These are phyloP conservation scores for Tethya wilhelma DNA, from an alignment of 37 sponge, comb jelly and placozoan genomes.

Conservation along the genomic window DNA sequence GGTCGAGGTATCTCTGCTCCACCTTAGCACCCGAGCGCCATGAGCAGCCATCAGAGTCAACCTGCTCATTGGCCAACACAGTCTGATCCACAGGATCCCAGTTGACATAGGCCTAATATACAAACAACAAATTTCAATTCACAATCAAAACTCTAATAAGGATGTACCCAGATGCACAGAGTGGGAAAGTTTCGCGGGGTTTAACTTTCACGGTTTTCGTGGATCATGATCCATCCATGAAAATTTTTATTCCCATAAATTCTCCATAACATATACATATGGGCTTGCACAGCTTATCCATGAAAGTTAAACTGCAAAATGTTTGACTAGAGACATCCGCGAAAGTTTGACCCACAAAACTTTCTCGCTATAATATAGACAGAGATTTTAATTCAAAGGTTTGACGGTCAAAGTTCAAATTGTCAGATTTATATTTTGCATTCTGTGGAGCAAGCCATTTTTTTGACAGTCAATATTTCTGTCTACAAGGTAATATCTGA, in stretches of 20 bases:
- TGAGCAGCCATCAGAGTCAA: slow-evolving; percentile 77
- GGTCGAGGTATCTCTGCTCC: slow-evolving; percentile 64
- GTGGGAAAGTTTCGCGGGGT: too few relatives aligned
- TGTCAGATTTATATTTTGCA: too few relatives aligned
- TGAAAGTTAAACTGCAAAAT: too few relatives aligned
- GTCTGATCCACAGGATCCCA: slow-evolving; percentile 95
- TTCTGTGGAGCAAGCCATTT: neutral
- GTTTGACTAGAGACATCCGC: too few relatives aligned
- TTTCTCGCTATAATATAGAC: neutral
- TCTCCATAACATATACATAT: neutral
- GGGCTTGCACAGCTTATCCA: too few relatives aligned
- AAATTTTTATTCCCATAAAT: neutral
- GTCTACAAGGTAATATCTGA: too few relatives aligned
- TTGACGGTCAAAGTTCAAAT: too few relatives aligned
- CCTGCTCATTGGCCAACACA: slow-evolving; percentile 93
- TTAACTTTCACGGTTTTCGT: too few relatives aligned
- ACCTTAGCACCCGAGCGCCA: slow-evolving; percentile 90
- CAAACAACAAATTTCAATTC: neutral
- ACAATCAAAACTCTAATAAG: neutral
- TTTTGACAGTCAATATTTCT: neutral
- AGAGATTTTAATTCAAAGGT: too few relatives aligned
- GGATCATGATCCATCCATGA: too few relatives aligned
- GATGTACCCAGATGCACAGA: slow-evolving; percentile 8
- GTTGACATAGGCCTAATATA: slow-evolving; percentile 72
- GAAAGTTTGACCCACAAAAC: neutral